Evolutionary conservation across 2,113 vertebrate species (phyloP).

Genomic region (Platichthys flesus): DNA sequence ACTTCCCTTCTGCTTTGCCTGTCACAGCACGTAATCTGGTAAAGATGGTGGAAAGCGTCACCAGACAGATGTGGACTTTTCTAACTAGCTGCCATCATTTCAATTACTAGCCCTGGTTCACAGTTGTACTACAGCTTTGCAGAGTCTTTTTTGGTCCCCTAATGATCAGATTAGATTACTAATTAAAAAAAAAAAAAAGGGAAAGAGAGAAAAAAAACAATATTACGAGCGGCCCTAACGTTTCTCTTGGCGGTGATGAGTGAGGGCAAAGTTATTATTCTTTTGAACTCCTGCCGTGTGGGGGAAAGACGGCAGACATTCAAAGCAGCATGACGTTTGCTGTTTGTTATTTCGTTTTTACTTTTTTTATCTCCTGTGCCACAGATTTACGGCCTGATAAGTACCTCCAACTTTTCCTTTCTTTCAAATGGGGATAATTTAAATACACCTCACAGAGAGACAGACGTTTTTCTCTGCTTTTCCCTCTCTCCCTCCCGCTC

Average conservation of each 20-base stretch:
- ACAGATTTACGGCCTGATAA: slow-evolving; percentile 82
- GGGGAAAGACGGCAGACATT: slow-evolving; percentile 80
- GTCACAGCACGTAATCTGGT: slow-evolving; percentile 55
- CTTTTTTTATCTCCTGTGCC: slow-evolving; percentile 79
- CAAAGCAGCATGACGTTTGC: slow-evolving; percentile 84
- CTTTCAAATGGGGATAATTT: slow-evolving; percentile 71
- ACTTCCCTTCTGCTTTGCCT: slow-evolving; percentile 44
- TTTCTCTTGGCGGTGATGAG: slow-evolving; percentile 86
- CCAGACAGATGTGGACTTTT: slow-evolving; percentile 65
- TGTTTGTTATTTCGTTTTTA: slow-evolving; percentile 83
- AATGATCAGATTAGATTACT: slow-evolving; percentile 83
- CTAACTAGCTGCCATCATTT: slow-evolving; percentile 61
- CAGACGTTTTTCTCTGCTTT: slow-evolving; percentile 19
- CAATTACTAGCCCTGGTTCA: slow-evolving; percentile 65
- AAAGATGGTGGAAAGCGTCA: slow-evolving; percentile 53
- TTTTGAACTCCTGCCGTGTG: slow-evolving; percentile 84
- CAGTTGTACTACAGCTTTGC: slow-evolving; percentile 58
- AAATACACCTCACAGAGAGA: slow-evolving; percentile 66
- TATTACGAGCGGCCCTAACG: slow-evolving; percentile 83
- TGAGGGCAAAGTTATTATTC: slow-evolving; percentile 85
- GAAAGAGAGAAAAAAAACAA: slow-evolving; percentile 61
- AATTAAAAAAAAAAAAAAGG: slow-evolving; percentile 76
- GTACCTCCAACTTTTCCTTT: slow-evolving; percentile 65
- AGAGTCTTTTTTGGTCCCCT: slow-evolving; percentile 60
- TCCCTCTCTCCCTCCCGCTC: background rate